Base-by-base conservation (phyloP, 1,140 invertebrate genomes). In the Solenopsis invicta region DNA sequence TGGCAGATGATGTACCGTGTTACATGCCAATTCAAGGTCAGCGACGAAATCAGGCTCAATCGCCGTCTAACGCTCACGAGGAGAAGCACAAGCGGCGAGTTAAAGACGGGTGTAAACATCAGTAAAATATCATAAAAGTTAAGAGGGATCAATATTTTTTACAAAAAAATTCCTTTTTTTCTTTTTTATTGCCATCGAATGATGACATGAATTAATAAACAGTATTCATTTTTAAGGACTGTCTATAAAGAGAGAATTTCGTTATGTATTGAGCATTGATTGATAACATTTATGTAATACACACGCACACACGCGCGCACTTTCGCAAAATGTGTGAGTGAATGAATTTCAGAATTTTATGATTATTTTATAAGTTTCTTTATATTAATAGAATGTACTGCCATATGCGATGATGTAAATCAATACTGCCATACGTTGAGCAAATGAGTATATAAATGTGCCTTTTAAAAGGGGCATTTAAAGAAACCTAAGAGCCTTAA, bases 21-120 rank as follows among this genome's bases (percentile, higher is more conserved):
- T 98, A 98, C 89, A 97, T 98, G 97, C 97, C 97, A 66, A 97
- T 98, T 90, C 97, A 97, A 94, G 97, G 97, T 64, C 97, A 97
- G 90, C 94, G 97, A 81, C 94, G 97, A 90, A 97, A 93, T 88
- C 94, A 95, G 74, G 87, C 84, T 4, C 90, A 94, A 90, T 91
- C 94, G 10, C 91, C 94, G 8, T 95, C 95, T 1, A 92, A 96
- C 24, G 93, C 94, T 74, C 96, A 96, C 74, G 96, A 96, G 62
- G 95, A 95, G 71, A 96, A 96, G 72, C 94, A 96, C 6, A 95
- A 95, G 66, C 94, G 95, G 37, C 91, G 95, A 24, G 93, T 95
- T 1, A 96, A 96, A 91, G 95, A 96, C 64, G 92, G 95, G 2
- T 96, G 95, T 89, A 96, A 95, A 75, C 95, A 96, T 59, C 96